Percentiles rank a stretch among this genome's conserved stretches.
Conservation (phyloP, 2,797 vertebrate species). For the Sparidentex hasta region DNA sequence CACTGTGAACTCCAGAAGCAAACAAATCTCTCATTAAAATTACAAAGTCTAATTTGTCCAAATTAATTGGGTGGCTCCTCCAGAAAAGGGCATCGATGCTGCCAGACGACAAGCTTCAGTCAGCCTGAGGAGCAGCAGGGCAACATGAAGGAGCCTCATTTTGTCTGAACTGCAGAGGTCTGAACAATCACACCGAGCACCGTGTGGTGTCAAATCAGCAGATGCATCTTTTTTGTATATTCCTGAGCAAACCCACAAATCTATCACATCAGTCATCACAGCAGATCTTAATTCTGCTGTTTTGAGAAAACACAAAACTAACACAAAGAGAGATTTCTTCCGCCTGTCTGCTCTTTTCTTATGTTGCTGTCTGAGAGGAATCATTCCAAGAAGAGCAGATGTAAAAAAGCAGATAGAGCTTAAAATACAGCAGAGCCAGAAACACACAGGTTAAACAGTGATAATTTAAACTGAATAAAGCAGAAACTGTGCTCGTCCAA, state of each 20-base stretch:
- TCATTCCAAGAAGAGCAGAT: not conserved
- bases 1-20: constrained; percentile 27
- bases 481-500: not conserved
- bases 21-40: constrained; percentile 53
- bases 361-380: constrained; percentile 3
- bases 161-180: constrained; percentile 4
- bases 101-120: constrained; percentile 1
- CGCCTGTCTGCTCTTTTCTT: not conserved
- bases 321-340: not conserved
- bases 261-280: too few relatives aligned
- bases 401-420: constrained; percentile 6
- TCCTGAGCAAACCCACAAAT: too few relatives aligned
- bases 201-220: too few relatives aligned
- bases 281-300: too few relatives aligned
- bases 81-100: constrained; percentile 29
- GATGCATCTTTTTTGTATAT: too few relatives aligned
- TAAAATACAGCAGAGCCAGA: not conserved
- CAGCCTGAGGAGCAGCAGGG: not conserved
- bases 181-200: too few relatives aligned
- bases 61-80: constrained; percentile 46
- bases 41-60: constrained; percentile 56
- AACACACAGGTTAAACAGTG: not conserved
- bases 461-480: not conserved
- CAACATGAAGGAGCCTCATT: constrained; percentile 7
- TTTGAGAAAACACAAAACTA: too few relatives aligned